Evolutionary conservation across 1,140 invertebrate species (phyloP), one percentile per base, ranked within the genome.

Genomic region (Matsumurasca onukii): DNA sequence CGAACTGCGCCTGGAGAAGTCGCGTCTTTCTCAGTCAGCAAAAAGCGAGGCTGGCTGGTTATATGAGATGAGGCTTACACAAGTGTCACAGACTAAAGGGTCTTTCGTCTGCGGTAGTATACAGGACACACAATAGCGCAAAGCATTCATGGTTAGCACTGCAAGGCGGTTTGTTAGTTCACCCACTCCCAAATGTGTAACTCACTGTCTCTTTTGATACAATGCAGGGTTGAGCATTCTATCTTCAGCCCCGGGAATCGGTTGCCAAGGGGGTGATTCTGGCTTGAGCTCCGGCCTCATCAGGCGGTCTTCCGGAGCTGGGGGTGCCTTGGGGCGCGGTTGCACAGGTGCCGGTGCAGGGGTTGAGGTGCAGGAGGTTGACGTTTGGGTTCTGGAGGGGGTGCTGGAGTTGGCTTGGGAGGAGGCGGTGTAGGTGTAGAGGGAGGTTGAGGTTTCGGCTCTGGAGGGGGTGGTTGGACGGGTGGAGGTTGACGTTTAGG

Each of bases 141-240:
- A n/a, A n/a, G n/a, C n/a, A n/a, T n/a, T n/a, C n/a, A n/a, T n/a
- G n/a, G n/a, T n/a, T n/a, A n/a, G n/a, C n/a, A n/a, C n/a, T n/a
- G n/a, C n/a, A n/a, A n/a, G n/a, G n/a, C n/a, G n/a, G n/a, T n/a
- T n/a, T n/a, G n/a, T n/a, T n/a, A n/a, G n/a, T n/a, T n/a, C n/a
- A n/a, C n/a, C n/a, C n/a, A n/a, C n/a, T n/a, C n/a, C n/a, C n/a
- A n/a, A n/a, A n/a, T n/a, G n/a, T n/a, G n/a, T n/a, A 27, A 59
- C 55, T 59, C 55, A 59, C 55, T 25, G 25, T 27, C 55, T 59
- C 3, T 27, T 13, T 27, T 59, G 55, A 27, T 59, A 59, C 25
- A 29, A 2, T 3, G 5, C 55, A 29, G 55, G 55, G 25, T 59
- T 59, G 24, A 59, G 15, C 55, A 59, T 2, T 9, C 9, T 12